Base-by-base conservation (phyloP, 2,797 vertebrate genomes). In the Falco cherrug region DNA sequence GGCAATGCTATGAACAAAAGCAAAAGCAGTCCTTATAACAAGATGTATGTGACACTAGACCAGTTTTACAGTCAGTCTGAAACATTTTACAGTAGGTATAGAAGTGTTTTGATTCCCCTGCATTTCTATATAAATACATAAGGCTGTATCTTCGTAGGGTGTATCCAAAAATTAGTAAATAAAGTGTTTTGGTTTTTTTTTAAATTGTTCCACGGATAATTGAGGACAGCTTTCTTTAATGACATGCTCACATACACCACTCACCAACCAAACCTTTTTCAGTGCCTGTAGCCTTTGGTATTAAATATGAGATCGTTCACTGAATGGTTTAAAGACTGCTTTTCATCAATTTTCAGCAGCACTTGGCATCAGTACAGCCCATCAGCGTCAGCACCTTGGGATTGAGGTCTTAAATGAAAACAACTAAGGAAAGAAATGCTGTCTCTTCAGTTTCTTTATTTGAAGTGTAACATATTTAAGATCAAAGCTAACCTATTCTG, bases 401-500 rank as follows among this genome's bases (percentile, higher is more conserved):
- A 94, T 4, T 74, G 29, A 78, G 25, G 41, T 45, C 43, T 75
- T 37, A 88, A 79, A 64, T 3, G 18, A 84, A 81, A 92, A 70
- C 39, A 84, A 84, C 15, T 31, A 68, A 50, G 25, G 31, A 64
- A 75, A 60, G 37, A 76, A 87, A 54, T 13, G 7, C 12, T 0
- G 0, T 26, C 41, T 90, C 65, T 78, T 88, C 50, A 51, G 20
- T 67, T 82, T 53, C 67, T 76, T 78, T 61, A 71, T 78, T 75
- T 93, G 75, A 89, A 93, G n/a, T 3, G 13, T 39, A 84, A 79
- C 8, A 6, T 39, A 54, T 83, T 87, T 69, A 81, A 89, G 68
- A 96, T 91, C 87, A 97, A 94, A 95, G 86, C 48, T 51, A 93
- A n/a, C 26, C 12, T 89, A 84, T 87, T 93, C 67, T 89, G 33